These are phyloP conservation scores for Babyrousa celebensis DNA, from an alignment of 2,797 vertebrate species.

Conservation along the genomic window DNA sequence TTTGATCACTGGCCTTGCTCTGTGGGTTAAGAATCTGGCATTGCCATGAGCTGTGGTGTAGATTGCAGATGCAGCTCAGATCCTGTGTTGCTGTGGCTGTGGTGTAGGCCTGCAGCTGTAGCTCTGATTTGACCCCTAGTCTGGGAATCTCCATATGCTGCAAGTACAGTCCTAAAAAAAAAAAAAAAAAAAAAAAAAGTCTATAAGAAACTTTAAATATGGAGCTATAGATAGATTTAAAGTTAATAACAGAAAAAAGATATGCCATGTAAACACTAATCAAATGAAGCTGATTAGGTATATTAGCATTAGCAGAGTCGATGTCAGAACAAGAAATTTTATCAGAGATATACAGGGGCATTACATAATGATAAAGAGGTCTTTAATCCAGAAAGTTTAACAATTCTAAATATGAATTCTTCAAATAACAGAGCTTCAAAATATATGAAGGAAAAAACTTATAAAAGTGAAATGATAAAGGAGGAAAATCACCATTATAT, in stretches of 20 bases:
- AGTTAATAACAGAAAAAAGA: background rate
- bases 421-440: background rate
- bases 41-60: too few relatives aligned
- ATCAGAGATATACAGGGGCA: background rate
- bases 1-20: too few relatives aligned
- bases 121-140: too few relatives aligned
- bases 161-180: too few relatives aligned
- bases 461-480: background rate
- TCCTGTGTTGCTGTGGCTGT: too few relatives aligned
- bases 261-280: background rate
- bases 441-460: background rate
- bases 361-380: background rate
- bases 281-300: background rate
- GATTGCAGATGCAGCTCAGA: too few relatives aligned
- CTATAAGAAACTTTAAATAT: background rate
- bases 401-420: background rate
- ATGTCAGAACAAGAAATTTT: background rate
- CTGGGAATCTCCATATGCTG: too few relatives aligned
- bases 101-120: too few relatives aligned
- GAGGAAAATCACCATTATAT: background rate
- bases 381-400: background rate
- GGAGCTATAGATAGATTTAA: background rate
- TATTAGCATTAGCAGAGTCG: background rate
- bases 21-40: too few relatives aligned
- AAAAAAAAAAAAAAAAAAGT: too few relatives aligned